Conservation (phyloP, 2,888 invertebrate species). For the Drosophila testacea region DNA sequence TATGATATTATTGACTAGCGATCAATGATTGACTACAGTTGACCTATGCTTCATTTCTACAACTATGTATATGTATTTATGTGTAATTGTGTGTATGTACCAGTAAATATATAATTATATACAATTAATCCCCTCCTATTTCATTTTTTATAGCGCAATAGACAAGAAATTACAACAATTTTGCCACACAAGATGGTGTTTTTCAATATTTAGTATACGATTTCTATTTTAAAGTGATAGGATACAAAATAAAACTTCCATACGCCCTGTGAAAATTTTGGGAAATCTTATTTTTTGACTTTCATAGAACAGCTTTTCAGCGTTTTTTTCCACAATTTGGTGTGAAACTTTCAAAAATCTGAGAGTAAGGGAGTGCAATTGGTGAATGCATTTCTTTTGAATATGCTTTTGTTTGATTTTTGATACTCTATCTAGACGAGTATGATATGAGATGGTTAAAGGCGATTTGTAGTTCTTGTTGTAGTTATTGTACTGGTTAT, state of each 20-base stretch:
- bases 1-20: constrained; percentile 1
- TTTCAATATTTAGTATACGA: too few species aligned
- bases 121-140: too few species aligned
- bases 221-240: too few species aligned
- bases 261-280: too few species aligned
- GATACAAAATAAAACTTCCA: too few species aligned
- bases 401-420: neutral
- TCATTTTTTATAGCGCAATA: too few species aligned
- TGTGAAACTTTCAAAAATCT: neutral
- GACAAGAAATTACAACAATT: too few species aligned
- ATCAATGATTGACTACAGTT: constrained; percentile 1
- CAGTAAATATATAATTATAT: neutral
- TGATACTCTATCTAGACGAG: constrained; percentile 23
- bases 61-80: neutral
- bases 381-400: neutral
- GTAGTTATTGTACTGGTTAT: constrained; percentile 52
- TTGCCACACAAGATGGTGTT: too few species aligned
- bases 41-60: constrained; percentile 7
- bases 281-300: too few species aligned
- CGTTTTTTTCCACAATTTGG: neutral
- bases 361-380: constrained; percentile 13
- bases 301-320: neutral
- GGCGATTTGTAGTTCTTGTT: constrained; percentile 43
- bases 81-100: constrained; percentile 1
- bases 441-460: constrained; percentile 48